phyloP scores from a whole-genome alignment of 92 coral and sea anemone species.

The Paragorgia papillata region DNA sequence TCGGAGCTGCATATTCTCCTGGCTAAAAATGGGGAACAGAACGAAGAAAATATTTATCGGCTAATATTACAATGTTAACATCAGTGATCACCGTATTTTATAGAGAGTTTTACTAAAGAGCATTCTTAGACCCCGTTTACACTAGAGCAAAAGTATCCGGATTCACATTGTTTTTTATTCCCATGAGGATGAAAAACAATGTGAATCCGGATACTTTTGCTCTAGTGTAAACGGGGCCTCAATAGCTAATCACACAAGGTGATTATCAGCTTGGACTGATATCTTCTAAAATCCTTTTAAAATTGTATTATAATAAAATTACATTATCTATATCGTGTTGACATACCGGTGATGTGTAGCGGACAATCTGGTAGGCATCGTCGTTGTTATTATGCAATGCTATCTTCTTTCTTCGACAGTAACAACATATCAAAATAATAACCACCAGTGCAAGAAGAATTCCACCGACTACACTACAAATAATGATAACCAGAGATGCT shows the following conservation, averaged over 20 bases:
- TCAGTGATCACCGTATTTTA: no score
- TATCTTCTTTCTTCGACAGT: slow-evolving; percentile 70
- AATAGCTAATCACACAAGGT: neutral
- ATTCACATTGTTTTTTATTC: no score
- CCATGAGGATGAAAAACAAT: no score
- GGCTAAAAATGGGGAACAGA: no score
- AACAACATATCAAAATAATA: slow-evolving; percentile 71
- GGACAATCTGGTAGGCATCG: slow-evolving; percentile 7
- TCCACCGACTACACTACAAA: slow-evolving; percentile 74
- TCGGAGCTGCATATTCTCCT: neutral
- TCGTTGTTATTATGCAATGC: slow-evolving; percentile 1
- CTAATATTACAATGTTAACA: no score
- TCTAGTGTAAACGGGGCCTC: neutral
- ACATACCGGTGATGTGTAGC: slow-evolving; percentile 28
- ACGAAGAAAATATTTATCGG: no score
- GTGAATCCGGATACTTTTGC: neutral
- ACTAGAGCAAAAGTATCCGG: no score
- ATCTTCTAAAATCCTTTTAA: neutral
- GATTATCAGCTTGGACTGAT: neutral
- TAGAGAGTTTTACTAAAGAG: no score
- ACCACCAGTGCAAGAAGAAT: slow-evolving; percentile 71
- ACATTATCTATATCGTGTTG: neutral
- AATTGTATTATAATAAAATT: no score
- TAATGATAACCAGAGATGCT: slow-evolving; percentile 47
- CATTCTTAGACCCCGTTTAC: no score